Base-by-base conservation (phyloP, 2,888 invertebrate species). In the Morpho deidamia region DNA sequence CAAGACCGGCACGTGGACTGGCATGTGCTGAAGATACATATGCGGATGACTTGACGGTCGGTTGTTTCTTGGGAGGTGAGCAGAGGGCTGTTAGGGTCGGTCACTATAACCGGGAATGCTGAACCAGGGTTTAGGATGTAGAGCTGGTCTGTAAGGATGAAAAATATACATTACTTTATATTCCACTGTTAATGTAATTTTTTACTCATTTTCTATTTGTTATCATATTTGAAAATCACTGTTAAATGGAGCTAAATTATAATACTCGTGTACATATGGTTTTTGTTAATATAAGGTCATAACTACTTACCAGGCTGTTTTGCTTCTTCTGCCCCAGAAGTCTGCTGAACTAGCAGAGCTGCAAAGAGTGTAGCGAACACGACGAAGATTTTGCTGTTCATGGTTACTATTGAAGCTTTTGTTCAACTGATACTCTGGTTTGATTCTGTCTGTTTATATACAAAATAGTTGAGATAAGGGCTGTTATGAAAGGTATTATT, bases 11-110 rank as follows among this genome's bases (percentile, higher is more conserved):
- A 53, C 8, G 11, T 10, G 39, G 9, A 7, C 14, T 48, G 38
- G 53, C 53, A 53, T 33, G 43, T 42, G 53, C 40, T 40, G 43
- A 47, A 33, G 43, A 48, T 44, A 34, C 53, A 53, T 2, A 48
- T 44, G 48, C 47, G 48, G 44, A 48, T 35, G 11, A 43, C 11
- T 44, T 48, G 38, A 37, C 43, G 38, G 3, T 38, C 11, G 34
- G 32, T 23, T 5, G 23, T 23, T 5, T 23, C 23, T 5, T 23
- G 23, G 4, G 23, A 23, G 23, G 23, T 33, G 48, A 40, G 40
- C 9, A 47, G n/a, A 32, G 46, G 46, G 46, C 11, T 47, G 11
- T 34, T 4, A 1, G 48, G 41, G 40, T 48, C 41, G 0, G 34
- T 41, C 33, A 48, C 48, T 23, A 48, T 41, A 33, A 34, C 12